Evolutionary conservation across 2,888 invertebrate genomes (phyloP), one percentile per base, ranked within the genome.

Genomic region (Schrankia costaestrigalis): DNA sequence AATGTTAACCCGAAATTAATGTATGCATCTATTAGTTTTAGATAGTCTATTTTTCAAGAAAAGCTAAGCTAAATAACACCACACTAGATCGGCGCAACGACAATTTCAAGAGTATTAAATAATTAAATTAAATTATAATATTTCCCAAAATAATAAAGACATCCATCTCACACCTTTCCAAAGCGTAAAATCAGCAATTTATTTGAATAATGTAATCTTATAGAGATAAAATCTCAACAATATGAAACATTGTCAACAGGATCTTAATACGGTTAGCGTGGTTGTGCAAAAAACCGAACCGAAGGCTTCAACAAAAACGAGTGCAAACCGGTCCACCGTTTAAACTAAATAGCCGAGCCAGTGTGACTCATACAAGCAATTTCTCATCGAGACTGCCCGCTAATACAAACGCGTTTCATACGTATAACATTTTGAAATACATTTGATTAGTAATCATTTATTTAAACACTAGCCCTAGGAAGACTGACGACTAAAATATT

Each of bases 321-420:
- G 35, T 27, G 19, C 17, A 31, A 55, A 56, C 56, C 46, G 52
- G 49, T 46, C 34, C 11, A 41, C 29, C 34, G 41, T 41, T 42
- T 41, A 55, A 42, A 44, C 49, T 46, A 47, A 43, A 46, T 47
- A 48, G 43, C 47, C 35, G 44, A 35, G 9, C 41, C 33, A 19
- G 35, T n/a, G 49, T 71, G 71, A 71, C 36, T 69, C 71, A 71
- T 45, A 43, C 41, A 36, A 48, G 41, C 52, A 62, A 72, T 71
- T 63, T 58, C 56, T 36, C 56, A 46, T 56, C 57, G 57, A 54
- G 57, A 58, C 42, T 44, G 38, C 42, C 45, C 35, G 34, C 43
- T 37, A 39, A 25, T 33, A 30, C 37, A 44, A n/a, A 34, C 38
- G 37, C 31, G 28, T 37, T 41, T 35, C 41, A 39, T 44, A 36